Conservation (phyloP, 2,888 invertebrate genomes). For the Apotomis betuletana region DNA sequence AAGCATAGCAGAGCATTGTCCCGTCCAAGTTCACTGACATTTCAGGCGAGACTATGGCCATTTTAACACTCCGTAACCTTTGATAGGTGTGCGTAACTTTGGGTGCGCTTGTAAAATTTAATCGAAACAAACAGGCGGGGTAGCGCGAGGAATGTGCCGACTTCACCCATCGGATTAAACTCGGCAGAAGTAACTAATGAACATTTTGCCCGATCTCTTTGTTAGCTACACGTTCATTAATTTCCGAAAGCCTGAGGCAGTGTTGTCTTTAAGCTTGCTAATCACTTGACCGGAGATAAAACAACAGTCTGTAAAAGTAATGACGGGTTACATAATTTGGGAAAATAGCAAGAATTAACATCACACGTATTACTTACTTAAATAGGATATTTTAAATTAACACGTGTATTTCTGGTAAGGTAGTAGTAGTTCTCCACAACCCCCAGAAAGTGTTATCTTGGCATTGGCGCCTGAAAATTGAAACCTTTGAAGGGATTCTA, state of each 20-base stretch:
- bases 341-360: no score
- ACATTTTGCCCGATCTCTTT: slow-evolving; percentile 58
- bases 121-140: slow-evolving; percentile 18
- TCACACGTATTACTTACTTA: no score
- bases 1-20: no score
- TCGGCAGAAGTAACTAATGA: slow-evolving; percentile 55
- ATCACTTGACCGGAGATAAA: slow-evolving; percentile 46
- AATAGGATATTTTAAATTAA: no score
- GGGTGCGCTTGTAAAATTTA: slow-evolving; percentile 12
- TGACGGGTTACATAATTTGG: no score
- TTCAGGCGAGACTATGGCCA: background rate
- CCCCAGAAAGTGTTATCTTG: no score
- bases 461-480: no score
- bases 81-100: slow-evolving; percentile 5
- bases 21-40: background rate
- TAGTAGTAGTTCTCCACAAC: no score
- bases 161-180: slow-evolving; percentile 35
- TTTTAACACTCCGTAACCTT: slow-evolving; percentile 11
- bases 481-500: no score
- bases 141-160: slow-evolving; percentile 15
- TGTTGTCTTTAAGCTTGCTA: slow-evolving; percentile 24
- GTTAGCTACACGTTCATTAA: slow-evolving; percentile 61
- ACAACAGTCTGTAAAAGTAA: no score
- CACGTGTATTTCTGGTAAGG: no score
- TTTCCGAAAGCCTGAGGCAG: slow-evolving; percentile 48